Base-by-base conservation (phyloP, 2,888 invertebrate species). In the Synanthedon myopaeformis region DNA sequence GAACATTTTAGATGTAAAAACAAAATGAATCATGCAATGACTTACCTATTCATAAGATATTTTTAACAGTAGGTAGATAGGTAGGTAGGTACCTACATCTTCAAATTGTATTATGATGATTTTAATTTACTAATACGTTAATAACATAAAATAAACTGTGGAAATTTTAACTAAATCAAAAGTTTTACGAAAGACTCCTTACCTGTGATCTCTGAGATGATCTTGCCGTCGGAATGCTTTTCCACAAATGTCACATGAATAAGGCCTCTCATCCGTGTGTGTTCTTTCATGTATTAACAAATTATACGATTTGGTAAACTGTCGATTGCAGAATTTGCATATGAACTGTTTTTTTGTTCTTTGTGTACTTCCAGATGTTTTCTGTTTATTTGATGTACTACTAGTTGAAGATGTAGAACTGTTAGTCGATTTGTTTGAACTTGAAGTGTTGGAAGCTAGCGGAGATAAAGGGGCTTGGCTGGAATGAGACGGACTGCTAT, bases 221-320 rank as follows among this genome's bases (percentile, higher is more conserved):
- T 99, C 99, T 89, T 99, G 99, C 74, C 99, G 90, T 70, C 99
- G 91, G 90, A 99, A 99, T 49, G 98, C 97, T 85, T 99, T 99
- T 56, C 96, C 96, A 80, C 99, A 99, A 67, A 98, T 96, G 84
- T 99, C 98, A 89, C 99, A 99, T 14, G 96, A 95, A 79, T 97
- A 99, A 1, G 98, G 98, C 61, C 98, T 88, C 83, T 99, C 99
- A 76, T 98, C 97, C 42, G 98, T 99, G 76, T 99, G 98, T 14
- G 98, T 99, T 72, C 97, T 89, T 78, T 98, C 98, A 86, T 99
- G 99, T 67, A 99, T 99, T 66, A 98, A 89, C 70, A 99, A 89
- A 85, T 99, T 99, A 84, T 97, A 99, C 52, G 96, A 96, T 88
- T 99, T 99, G 60, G 98, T 98, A 82, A 99, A 99, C 76, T 98